phyloP scores from a whole-genome alignment of 2,888 invertebrate genomes.

The Plebejus argus region DNA sequence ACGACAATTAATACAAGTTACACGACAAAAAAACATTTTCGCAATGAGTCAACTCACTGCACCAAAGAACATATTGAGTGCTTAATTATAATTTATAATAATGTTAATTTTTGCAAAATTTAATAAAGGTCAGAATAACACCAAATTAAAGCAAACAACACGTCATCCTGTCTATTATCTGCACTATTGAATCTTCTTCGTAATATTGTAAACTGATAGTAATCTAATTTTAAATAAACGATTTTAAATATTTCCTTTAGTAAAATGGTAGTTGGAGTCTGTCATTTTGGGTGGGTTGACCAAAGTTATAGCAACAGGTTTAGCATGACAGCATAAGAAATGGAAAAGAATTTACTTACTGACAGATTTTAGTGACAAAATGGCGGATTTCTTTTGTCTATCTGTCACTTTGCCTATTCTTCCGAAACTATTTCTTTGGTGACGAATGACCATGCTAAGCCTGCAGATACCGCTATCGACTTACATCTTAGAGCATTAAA shows the following conservation, averaged over 20 bases:
- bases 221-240: background rate
- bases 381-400: no score
- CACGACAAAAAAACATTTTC: background rate
- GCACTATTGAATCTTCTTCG: conserved; percentile 13
- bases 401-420: no score
- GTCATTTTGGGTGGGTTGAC: background rate
- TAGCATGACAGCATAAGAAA: no score
- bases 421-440: no score
- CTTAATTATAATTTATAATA: conserved; percentile 1
- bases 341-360: no score
- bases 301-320: background rate
- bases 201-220: conserved; percentile 6
- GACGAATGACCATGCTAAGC: no score
- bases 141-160: conserved; percentile 15
- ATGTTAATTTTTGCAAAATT: conserved; percentile 10
- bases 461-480: background rate
- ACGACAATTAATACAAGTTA: background rate
- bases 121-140: conserved; percentile 26
- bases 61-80: conserved; percentile 7
- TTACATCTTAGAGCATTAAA: no score
- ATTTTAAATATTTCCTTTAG: background rate
- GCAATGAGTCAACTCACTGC: conserved; percentile 20
- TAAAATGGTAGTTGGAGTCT: background rate
- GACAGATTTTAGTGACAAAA: no score
- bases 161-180: conserved; percentile 24